Base-by-base conservation (phyloP, 2,888 invertebrate genomes). In the Thalpophila matura region DNA sequence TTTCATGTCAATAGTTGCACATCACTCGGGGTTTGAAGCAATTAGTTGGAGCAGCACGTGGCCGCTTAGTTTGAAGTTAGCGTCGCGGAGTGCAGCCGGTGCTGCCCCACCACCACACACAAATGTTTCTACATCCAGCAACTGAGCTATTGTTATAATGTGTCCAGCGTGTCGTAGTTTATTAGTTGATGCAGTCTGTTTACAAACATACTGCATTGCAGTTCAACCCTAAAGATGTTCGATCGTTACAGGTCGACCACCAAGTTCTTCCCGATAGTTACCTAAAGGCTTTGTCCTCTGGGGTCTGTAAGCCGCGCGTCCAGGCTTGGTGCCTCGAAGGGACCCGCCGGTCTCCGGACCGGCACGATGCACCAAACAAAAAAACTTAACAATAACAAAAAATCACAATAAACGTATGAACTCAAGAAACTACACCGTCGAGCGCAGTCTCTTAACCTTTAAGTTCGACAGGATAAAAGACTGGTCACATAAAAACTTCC, bases 331-430 rank as follows among this genome's bases (percentile, higher is more conserved):
- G 89, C 91, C 91, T 91, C 89, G 88, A 81, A 87, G 89, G 91
- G 89, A 89, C 89, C 70, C 91, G 87, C 86, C 92, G 91, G 89
- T 90, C 92, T 93, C 89, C 89, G 89, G 85, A 89, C 91, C 92
- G 93, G 89, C 93, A 91, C 94, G 93, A 92, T 94, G 93, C 95
- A 95, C 95, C 92, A 94, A 94, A 94, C 93, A 93, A 94, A 94
- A 64, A 93, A 94, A 94, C 92, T 93, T 84, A 94, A 95, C 93
- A 95, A 95, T 91, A 94, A 95, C 92, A 93, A 92, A 94, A 92
- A 92, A 94, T 93, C 94, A 91, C 92, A 91, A 89, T 86, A 89
- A 91, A 92, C 91, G 91, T 83, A 90, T 87, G 88, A 94, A 93
- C 93, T 90, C 77, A 86, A 88, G 83, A 87, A 92, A 93, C 91